Conservation (phyloP, 1,140 invertebrate genomes). For the Dolichoris vasculosae region DNA sequence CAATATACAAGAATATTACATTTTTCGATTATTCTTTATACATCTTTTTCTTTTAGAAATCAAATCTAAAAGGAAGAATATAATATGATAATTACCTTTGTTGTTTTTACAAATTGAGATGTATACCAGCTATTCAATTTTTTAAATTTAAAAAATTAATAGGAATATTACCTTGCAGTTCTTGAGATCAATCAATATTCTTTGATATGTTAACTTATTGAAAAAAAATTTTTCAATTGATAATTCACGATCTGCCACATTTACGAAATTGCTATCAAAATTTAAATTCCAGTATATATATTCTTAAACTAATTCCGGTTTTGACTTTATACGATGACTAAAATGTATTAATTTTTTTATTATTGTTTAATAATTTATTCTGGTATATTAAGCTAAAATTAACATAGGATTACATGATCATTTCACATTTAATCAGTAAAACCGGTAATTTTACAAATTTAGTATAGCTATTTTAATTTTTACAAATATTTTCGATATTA, state of each 20-base stretch:
- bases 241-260: constrained; percentile 75
- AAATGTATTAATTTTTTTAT: constrained; percentile 79
- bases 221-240: neutral
- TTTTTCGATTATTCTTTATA: too few species aligned
- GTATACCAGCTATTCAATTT: constrained; percentile 60
- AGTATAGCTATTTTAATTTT: neutral
- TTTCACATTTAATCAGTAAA: constrained; percentile 77
- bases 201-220: neutral
- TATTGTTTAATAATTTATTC: constrained; percentile 78
- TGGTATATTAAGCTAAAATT: constrained; percentile 77
- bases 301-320: constrained; percentile 75
- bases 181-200: constrained; percentile 62
- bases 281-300: constrained; percentile 79
- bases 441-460: constrained; percentile 41
- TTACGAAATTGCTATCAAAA: constrained; percentile 75
- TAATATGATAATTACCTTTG: constrained; percentile 6
- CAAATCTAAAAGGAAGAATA: neutral
- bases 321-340: constrained; percentile 74
- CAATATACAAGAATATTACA: too few species aligned
- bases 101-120: too few species aligned
- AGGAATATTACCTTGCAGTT: neutral
- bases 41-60: too few species aligned
- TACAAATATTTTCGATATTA: neutral
- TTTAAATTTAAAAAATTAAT: neutral
- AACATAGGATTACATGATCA: constrained; percentile 79